Base-by-base conservation (phyloP, 2,113 vertebrate genomes). In the Haemorhous mexicanus region DNA sequence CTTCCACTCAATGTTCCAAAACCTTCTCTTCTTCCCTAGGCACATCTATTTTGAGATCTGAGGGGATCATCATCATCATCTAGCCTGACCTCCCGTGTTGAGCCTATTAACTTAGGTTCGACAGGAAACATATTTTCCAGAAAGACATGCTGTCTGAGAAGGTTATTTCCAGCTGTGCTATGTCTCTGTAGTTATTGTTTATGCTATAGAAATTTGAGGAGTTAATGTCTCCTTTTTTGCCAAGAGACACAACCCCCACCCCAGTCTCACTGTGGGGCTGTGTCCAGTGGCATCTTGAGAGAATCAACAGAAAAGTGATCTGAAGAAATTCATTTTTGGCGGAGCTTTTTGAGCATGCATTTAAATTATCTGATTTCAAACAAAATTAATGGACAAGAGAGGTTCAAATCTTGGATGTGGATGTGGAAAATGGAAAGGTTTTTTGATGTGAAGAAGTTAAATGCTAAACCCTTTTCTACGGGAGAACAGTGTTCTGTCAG, bases 131-230 rank as follows among this genome's bases (percentile, higher is more conserved):
- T 84, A 50, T 78, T 94, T 97, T 94, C 87, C 85, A 90, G 85
- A 88, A 92, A 90, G 67, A 69, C 82, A 32, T 72, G 33, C 64
- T 77, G 68, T 88, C 87, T 92, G 76, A 95, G 76, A 80, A 84
- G 85, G 90, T 78, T 90, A 67, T 93, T 95, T 93, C 92, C 93
- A 95, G 90, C 93, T 95, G 83, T 59, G 78, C 58, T 74, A 18
- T 66, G 90, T 92, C 87, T 93, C 85, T 90, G 75, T 47, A 88
- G 75, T 94, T 95, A 77, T 88, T 93, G 82, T 95, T 95, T 94
- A 74, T 93, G 61, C 82, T 88, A 90, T 44, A 91, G 92, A 94
- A 96, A 95, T 94, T 32, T 74, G 85, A 94, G 87, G 61, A 95
- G 61, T 52, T 77, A 16, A 70, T 61, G 79, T 59, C 64, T 93